Evolutionary conservation across 2,888 invertebrate species (phyloP).

Genomic region (Salpingus planirostris): DNA sequence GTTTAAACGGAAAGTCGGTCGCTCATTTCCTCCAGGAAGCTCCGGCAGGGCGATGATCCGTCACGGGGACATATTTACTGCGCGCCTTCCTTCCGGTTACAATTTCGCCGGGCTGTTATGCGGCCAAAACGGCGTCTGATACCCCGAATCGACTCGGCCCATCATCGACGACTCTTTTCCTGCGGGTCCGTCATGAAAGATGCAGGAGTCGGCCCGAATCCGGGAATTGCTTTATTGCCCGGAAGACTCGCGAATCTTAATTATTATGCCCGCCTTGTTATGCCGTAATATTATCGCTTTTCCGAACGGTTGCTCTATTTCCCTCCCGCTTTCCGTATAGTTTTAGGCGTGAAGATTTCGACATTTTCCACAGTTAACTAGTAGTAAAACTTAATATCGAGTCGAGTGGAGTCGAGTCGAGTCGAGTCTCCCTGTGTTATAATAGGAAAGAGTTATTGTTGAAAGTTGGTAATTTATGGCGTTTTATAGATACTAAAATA

Average conservation of each 20-base stretch:
- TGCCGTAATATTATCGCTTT: constrained; percentile 14
- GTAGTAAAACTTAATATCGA: no score
- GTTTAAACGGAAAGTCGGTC: no score
- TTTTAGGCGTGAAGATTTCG: constrained; percentile 1
- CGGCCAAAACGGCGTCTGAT: not conserved
- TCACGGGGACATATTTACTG: constrained; percentile 30
- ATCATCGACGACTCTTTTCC: not conserved
- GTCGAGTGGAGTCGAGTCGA: no score
- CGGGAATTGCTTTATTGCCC: constrained; percentile 32
- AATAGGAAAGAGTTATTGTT: constrained; percentile 28
- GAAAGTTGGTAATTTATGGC: constrained; percentile 31
- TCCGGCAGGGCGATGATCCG: constrained; percentile 21
- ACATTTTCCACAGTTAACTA: no score
- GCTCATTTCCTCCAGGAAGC: no score
- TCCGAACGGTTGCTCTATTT: constrained; percentile 9
- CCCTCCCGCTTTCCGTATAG: not conserved
- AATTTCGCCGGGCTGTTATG: constrained; percentile 18
- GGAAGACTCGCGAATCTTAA: constrained; percentile 34
- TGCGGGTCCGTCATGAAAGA: constrained; percentile 1
- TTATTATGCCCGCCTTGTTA: constrained; percentile 27
- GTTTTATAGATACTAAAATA: constrained; percentile 25
- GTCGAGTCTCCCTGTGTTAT: no score
- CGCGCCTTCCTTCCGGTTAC: constrained; percentile 30
- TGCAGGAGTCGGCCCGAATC: constrained; percentile 12
- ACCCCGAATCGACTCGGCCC: not conserved